Evolutionary conservation across 2,113 vertebrate species (phyloP).

Genomic region (Stigmatopora argus): DNA sequence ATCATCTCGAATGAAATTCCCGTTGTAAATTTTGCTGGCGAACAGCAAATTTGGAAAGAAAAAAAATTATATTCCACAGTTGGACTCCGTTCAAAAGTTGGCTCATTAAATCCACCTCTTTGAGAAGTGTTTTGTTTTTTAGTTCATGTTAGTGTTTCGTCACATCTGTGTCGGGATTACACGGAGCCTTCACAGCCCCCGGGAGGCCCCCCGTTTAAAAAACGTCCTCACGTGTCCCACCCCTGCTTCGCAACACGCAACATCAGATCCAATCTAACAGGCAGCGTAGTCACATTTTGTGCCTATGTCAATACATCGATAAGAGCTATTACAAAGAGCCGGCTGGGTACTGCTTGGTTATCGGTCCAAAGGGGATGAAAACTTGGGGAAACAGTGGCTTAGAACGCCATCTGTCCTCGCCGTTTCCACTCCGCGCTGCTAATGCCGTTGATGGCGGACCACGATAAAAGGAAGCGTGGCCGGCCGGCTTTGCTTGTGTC

Average conservation of each 20-base stretch:
- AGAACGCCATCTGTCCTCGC: background rate
- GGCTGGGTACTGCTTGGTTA: background rate
- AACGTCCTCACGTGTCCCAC: background rate
- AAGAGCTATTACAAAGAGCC: background rate
- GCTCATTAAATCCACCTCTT: no score
- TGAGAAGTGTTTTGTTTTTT: background rate
- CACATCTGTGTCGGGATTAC: background rate
- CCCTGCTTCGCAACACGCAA: background rate
- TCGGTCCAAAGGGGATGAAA: background rate
- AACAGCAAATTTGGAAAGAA: no score
- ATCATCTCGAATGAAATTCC: no score
- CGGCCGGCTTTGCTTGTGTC: background rate
- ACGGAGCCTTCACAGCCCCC: background rate
- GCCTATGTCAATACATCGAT: background rate
- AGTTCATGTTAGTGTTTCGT: background rate
- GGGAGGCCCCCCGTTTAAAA: no score
- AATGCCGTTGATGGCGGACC: background rate
- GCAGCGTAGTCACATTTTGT: background rate
- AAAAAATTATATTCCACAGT: no score
- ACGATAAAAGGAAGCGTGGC: background rate
- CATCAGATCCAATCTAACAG: background rate
- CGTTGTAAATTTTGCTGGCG: no score
- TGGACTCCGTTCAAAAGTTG: no score
- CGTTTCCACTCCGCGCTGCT: background rate
- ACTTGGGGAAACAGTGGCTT: slow-evolving; percentile 4